phyloP scores from a whole-genome alignment of 1,140 invertebrate genomes.

The Drosophila takahashii region DNA sequence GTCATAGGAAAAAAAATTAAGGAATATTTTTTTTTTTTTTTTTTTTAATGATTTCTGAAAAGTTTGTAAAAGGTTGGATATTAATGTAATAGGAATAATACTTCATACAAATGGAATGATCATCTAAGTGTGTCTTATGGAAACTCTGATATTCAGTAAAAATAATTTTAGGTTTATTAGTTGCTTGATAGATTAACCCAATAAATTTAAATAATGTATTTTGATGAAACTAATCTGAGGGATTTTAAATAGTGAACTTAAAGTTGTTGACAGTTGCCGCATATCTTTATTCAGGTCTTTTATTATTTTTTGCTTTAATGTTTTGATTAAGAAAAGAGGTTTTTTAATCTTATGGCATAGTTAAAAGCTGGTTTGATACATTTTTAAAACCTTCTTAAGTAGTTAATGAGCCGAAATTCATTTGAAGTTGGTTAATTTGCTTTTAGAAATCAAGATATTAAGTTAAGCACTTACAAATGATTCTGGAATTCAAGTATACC shows the following conservation, averaged over 20 bases:
- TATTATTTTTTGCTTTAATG: constrained; percentile 24
- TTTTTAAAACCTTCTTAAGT: background rate
- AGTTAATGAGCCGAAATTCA: background rate
- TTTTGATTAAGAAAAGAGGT: constrained; percentile 10
- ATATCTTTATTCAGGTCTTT: constrained; percentile 25
- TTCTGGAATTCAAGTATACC: constrained; percentile 2
- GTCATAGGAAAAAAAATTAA: no score
- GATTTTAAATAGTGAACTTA: constrained; percentile 17
- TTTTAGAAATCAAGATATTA: background rate
- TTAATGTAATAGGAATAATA: background rate
- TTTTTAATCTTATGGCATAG: constrained; percentile 6
- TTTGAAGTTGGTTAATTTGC: background rate
- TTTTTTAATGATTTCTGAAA: no score
- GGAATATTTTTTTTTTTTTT: no score
- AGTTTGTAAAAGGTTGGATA: no score
- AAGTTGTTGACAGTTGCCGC: constrained; percentile 26
- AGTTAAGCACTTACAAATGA: background rate
- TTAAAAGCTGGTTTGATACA: constrained; percentile 6
- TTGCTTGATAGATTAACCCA: constrained; percentile 16
- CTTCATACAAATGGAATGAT: background rate
- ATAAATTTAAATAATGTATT: constrained; percentile 22
- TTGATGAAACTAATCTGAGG: constrained; percentile 1
- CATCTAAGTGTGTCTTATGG: background rate
- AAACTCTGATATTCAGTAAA: background rate
- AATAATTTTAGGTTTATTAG: background rate